phyloP scores from a whole-genome alignment of 2,113 vertebrate species.

The Meleagris gallopavo region DNA sequence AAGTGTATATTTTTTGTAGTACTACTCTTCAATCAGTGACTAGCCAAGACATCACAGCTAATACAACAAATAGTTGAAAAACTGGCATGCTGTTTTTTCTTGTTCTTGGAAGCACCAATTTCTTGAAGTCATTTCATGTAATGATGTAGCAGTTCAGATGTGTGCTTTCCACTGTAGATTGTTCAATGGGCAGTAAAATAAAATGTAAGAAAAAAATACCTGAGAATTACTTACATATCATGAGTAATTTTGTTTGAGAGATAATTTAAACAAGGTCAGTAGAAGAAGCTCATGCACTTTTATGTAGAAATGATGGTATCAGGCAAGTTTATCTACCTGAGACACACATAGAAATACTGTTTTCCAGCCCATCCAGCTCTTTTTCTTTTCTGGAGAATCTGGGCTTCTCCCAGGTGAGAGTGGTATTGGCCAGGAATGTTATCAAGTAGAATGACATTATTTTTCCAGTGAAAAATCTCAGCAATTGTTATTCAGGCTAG shows the following conservation, averaged over 20 bases:
- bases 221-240: background rate
- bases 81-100: background rate
- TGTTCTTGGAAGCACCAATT: background rate
- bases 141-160: background rate
- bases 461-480: background rate
- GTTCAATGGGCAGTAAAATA: background rate
- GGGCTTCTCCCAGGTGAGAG: background rate
- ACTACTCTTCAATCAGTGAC: background rate
- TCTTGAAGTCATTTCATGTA: background rate
- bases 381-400: background rate
- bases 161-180: background rate
- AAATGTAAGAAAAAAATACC: background rate
- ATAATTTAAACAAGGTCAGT: background rate
- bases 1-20: background rate
- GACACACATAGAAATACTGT: background rate
- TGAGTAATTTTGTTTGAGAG: background rate
- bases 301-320: background rate
- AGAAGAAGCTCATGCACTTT: background rate
- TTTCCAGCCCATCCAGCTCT: background rate
- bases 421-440: background rate
- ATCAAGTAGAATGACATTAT: background rate
- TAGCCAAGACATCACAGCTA: background rate
- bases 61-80: background rate
- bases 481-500: background rate
- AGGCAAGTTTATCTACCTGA: background rate